These are phyloP conservation scores for Eriocheir sinensis DNA, from an alignment of 1,140 invertebrate species.

Conservation along the genomic window DNA sequence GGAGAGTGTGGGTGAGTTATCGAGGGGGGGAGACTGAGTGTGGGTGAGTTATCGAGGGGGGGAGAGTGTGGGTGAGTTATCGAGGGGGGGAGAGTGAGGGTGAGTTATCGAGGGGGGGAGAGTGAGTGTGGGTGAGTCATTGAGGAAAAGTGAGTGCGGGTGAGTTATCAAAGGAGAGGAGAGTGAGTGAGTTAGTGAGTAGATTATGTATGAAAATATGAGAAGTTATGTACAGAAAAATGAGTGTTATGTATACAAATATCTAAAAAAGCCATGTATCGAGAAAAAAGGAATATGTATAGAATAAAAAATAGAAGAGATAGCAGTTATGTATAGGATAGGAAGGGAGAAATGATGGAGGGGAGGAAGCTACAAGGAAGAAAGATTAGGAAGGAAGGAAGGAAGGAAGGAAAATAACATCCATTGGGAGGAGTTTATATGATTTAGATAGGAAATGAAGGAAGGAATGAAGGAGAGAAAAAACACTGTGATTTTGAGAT, in stretches of 20 bases:
- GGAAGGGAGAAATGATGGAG: neutral
- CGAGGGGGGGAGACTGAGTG: neutral
- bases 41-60: neutral
- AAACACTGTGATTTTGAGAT: too few relatives aligned
- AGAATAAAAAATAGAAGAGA: too few relatives aligned
- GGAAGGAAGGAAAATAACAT: too few relatives aligned
- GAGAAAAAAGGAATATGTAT: too few relatives aligned
- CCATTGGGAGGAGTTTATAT: too few relatives aligned
- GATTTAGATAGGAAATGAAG: conserved; percentile 26
- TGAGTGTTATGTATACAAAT: too few relatives aligned
- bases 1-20: neutral
- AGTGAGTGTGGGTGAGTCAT: neutral
- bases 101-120: neutral
- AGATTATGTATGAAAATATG: too few relatives aligned
- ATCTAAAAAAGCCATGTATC: too few relatives aligned
- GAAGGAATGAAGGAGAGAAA: neutral
- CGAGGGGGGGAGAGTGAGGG: neutral
- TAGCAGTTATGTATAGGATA: neutral
- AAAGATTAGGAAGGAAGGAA: too few relatives aligned
- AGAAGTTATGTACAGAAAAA: too few relatives aligned
- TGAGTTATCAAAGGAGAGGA: neutral
- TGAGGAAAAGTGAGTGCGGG: neutral
- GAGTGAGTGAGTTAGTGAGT: neutral
- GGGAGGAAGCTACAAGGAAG: neutral
- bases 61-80: neutral